These are phyloP conservation scores for Cyanoderma ruficeps DNA, from an alignment of 2,113 vertebrate genomes.

Conservation along the genomic window DNA sequence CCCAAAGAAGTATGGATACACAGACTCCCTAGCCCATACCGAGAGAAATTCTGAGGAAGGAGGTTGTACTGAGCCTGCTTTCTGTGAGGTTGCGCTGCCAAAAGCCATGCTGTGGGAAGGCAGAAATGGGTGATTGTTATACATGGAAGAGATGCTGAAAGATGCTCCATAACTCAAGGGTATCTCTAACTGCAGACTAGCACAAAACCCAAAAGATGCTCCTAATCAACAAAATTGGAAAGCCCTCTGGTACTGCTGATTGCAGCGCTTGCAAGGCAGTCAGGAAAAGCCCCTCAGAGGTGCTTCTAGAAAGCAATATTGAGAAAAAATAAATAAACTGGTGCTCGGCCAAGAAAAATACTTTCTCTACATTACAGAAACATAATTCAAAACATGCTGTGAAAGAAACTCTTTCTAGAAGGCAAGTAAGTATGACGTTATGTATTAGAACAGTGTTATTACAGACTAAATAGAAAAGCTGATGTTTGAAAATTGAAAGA, in stretches of 20 bases:
- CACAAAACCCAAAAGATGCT: not conserved
- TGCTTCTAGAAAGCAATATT: not conserved
- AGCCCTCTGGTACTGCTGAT: not conserved
- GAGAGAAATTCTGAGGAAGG: not conserved
- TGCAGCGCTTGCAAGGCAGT: not conserved
- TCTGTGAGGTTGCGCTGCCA: not conserved
- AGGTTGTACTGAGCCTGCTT: not conserved
- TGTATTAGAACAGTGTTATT: not conserved
- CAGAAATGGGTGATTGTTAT: rapidly evolving
- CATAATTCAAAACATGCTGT: not conserved
- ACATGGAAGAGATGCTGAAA: not conserved
- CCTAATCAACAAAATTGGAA: not conserved
- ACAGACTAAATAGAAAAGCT: not conserved
- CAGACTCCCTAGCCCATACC: not conserved
- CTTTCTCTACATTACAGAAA: not conserved
- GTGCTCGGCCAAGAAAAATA: constrained; percentile 5
- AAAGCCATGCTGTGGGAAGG: not conserved
- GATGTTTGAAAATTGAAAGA: not conserved
- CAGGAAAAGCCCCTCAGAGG: not conserved
- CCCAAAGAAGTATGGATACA: not conserved
- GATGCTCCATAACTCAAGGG: not conserved
- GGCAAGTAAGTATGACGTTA: constrained; percentile 2
- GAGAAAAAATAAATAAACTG: not conserved
- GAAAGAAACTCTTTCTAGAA: constrained; percentile 19
- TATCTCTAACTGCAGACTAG: not conserved